A percentile compares a stretch with the other conserved stretches of the same genome.
Evolutionary conservation across 2,888 invertebrate species (phyloP).

Genomic region (Drymonia ruficornis): DNA sequence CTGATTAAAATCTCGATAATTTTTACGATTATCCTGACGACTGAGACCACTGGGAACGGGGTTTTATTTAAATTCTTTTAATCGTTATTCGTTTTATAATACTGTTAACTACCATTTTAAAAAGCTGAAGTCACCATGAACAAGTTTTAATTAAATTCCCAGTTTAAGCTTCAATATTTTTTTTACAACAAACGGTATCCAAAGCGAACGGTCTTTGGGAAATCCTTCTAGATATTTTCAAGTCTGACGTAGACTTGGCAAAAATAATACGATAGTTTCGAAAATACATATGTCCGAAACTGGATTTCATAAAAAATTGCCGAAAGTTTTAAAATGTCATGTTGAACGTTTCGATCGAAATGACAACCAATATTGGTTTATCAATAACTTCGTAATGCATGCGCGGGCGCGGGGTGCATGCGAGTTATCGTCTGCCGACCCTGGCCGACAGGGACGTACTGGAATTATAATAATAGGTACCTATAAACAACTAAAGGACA

Average conservation of each 20-base stretch:
- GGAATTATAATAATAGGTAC: not conserved
- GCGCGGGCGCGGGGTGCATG: slow-evolving; percentile 32
- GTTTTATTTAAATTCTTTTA: not conserved
- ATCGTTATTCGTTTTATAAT: too few species aligned
- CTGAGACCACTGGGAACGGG: slow-evolving; percentile 1
- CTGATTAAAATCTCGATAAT: slow-evolving; percentile 27
- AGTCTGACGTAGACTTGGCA: too few species aligned
- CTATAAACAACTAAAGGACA: not conserved
- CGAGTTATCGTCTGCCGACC: slow-evolving; percentile 46
- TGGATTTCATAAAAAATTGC: not conserved
- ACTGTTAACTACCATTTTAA: too few species aligned
- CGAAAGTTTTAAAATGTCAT: not conserved
- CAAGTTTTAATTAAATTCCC: too few species aligned
- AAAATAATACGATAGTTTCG: too few species aligned
- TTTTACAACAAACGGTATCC: too few species aligned
- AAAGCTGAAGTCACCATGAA: too few species aligned
- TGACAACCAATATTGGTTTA: slow-evolving; percentile 27
- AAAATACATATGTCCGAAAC: too few species aligned
- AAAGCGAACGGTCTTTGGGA: too few species aligned
- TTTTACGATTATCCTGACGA: slow-evolving; percentile 3
- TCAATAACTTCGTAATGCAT: slow-evolving; percentile 28
- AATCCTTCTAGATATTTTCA: too few species aligned
- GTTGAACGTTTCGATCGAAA: slow-evolving; percentile 10
- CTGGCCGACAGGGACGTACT: slow-evolving; percentile 29
- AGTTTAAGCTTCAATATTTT: too few species aligned